Evolutionary conservation across 1,140 invertebrate genomes (phyloP), one percentile per base, ranked within the genome.

Genomic region (Scylla paramamosain): DNA sequence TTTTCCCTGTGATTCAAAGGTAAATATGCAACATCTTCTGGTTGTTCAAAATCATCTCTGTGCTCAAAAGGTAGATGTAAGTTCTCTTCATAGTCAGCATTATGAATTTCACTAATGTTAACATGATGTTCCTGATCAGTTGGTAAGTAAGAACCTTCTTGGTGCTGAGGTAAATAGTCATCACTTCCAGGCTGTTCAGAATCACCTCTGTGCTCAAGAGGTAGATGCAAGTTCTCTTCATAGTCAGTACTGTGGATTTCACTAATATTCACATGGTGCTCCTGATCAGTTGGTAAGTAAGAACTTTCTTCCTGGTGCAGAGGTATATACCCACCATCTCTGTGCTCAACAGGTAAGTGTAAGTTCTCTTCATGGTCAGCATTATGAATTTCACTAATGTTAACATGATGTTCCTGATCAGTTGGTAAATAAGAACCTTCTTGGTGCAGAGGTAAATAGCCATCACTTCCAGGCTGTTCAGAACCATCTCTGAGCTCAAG

Each of bases 261-360:
- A 46, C 32, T 29, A 32, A 77, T 20, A 82, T 83, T 45, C 45
- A 83, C 31, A 28, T 46, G 8, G 3, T 46, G 32, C 86, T 93
- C 82, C 4, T 93, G 48, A 20, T 52, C 82, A 52, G 29, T 32
- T 83, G 45, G 10, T 52, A 48, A 46, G 28, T 32, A n/a, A 4
- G 45, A n/a, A 93, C 52, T 16, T 32, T 86, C 31, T 28, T 93
- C 82, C 29, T 93, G 82, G n/a, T 32, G 8, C 28, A 86, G 0
- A n/a, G 82, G 77, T 46, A 86, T 0, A 52, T 83, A 39, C 14
- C 25, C 92, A 16, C 82, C 92, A 84, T 84, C 92, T 82, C 77
- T 92, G 77, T 83, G 28, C 29, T 83, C 59, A 77, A 92, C 29
- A 39, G 59, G 91, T 92, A 82, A 59, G 32, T 92, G 29, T 45